Conservation (phyloP, 30 jellyfish, hydroid and myxozoan genomes). For the Turritopsis dohrnii region DNA sequence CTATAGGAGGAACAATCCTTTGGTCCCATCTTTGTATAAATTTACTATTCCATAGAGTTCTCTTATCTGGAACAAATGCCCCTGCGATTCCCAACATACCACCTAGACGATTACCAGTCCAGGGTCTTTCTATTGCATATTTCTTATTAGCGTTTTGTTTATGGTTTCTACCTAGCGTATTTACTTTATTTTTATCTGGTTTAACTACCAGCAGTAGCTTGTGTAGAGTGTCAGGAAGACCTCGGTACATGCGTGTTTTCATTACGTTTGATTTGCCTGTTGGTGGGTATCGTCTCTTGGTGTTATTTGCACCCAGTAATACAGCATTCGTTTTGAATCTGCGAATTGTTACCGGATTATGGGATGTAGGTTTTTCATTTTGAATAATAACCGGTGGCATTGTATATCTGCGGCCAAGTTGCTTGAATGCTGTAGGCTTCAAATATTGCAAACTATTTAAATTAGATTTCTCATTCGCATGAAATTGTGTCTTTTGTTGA, state of each 20-base stretch:
- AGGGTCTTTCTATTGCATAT: neutral
- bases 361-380: neutral
- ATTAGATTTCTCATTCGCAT: neutral
- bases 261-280: neutral
- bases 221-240: neutral
- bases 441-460: neutral
- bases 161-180: neutral
- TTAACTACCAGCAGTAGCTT: neutral
- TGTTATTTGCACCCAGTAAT: neutral
- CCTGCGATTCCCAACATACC: constrained; percentile 1
- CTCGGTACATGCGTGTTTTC: neutral
- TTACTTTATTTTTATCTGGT: neutral
- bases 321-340: neutral
- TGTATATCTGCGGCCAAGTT: neutral
- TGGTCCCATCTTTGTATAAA: constrained; percentile 25
- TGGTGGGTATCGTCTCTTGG: neutral
- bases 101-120: neutral
- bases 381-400: neutral
- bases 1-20: constrained; percentile 26
- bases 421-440: neutral
- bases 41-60: neutral
- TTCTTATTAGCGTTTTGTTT: neutral
- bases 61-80: neutral
- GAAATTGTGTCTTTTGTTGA: neutral
- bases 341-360: neutral